Evolutionary conservation across 1,140 invertebrate species (phyloP).

Genomic region (Himalopsyche phryganea): DNA sequence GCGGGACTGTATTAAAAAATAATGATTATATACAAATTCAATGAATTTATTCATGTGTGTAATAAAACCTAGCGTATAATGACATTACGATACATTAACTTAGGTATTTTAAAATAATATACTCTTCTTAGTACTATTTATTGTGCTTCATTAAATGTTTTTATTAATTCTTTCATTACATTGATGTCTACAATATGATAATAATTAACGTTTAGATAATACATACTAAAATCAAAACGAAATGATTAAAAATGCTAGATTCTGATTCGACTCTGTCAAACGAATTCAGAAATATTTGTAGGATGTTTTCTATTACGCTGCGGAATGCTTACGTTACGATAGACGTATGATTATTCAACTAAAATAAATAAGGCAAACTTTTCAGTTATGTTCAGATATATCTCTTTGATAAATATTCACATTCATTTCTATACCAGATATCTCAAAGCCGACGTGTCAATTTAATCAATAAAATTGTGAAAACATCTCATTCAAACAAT

Average conservation of each 20-base stretch:
- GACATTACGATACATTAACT: slow-evolving; percentile 8
- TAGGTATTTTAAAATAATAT: slow-evolving; percentile 30
- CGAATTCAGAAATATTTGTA: too few relatives aligned
- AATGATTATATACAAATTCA: slow-evolving; percentile 9
- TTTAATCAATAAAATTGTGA: too few relatives aligned
- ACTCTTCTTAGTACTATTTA: slow-evolving; percentile 34
- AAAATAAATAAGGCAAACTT: too few relatives aligned
- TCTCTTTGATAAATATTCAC: too few relatives aligned
- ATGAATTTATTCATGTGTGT: not conserved
- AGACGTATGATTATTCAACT: too few relatives aligned
- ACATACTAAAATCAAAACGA: slow-evolving; percentile 1
- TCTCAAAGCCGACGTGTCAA: too few relatives aligned
- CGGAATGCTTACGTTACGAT: too few relatives aligned
- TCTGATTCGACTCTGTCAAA: not conserved
- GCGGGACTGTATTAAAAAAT: not conserved
- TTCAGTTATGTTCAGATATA: too few relatives aligned
- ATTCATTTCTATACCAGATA: too few relatives aligned
- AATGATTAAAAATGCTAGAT: not conserved
- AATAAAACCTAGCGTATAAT: slow-evolving; percentile 6
- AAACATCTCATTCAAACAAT: too few relatives aligned
- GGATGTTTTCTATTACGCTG: too few relatives aligned
- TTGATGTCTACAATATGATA: slow-evolving; percentile 13
- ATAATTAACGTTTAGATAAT: too few relatives aligned
- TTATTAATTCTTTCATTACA: slow-evolving; percentile 7
- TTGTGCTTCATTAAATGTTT: slow-evolving; percentile 31